Conservation (phyloP, 2,888 invertebrate species). For the Neoscelio sp. region DNA sequence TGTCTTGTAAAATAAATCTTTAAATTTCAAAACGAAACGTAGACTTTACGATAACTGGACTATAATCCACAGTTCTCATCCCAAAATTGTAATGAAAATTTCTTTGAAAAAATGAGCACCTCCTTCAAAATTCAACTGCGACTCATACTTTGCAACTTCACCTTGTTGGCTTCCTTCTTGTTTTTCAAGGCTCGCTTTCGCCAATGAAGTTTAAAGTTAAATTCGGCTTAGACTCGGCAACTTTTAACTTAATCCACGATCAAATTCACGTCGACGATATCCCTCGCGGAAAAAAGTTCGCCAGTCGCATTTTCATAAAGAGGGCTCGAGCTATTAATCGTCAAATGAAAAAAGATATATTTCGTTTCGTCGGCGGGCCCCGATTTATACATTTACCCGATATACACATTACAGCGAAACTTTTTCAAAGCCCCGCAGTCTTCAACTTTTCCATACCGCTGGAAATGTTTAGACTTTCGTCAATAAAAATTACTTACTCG, state of each 20-base stretch:
- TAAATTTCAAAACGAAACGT: too few relatives aligned
- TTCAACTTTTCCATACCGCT: conserved; percentile 41
- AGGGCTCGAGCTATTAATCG: conserved; percentile 53
- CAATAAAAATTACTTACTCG: background rate
- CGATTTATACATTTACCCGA: conserved; percentile 52
- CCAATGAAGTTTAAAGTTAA: conserved; percentile 66
- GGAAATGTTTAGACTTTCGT: conserved; percentile 23
- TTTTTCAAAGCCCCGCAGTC: conserved; percentile 27
- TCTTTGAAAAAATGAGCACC: conserved; percentile 31
- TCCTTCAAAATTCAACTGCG: conserved; percentile 55
- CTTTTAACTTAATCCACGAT: conserved; percentile 67
- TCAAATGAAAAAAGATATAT: conserved; percentile 29
- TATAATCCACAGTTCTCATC: too few relatives aligned
- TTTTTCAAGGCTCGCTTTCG: conserved; percentile 65
- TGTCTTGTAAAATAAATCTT: too few relatives aligned
- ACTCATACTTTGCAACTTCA: conserved; percentile 63
- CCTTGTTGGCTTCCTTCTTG: conserved; percentile 63
- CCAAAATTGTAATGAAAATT: conserved; percentile 52
- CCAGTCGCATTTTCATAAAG: conserved; percentile 62
- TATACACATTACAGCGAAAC: conserved; percentile 29
- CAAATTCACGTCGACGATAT: conserved; percentile 62
- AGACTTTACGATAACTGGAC: too few relatives aligned
- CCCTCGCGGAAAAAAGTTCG: conserved; percentile 43
- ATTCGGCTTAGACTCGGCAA: conserved; percentile 63
- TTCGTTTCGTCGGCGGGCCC: conserved; percentile 42